A percentile compares a stretch with the other conserved stretches of the same genome.
These are phyloP conservation scores for Caenorhabditis sp. DNA, from an alignment of 2,888 invertebrate species.

Conservation along the genomic window DNA sequence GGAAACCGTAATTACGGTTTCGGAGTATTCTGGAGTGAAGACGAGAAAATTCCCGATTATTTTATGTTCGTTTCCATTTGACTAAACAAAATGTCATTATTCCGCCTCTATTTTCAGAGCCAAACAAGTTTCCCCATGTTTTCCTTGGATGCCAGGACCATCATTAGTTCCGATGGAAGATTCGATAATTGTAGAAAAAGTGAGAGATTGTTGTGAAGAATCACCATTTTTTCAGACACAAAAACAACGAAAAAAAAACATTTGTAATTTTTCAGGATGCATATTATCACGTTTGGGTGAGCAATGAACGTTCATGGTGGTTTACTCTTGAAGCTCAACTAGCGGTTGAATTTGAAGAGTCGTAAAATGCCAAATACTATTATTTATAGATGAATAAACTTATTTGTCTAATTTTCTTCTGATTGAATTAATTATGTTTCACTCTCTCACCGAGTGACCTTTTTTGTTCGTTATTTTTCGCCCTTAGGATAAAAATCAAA, in stretches of 20 bases:
- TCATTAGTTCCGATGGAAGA: slow-evolving; percentile 57
- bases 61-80: slow-evolving; percentile 22
- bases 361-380: background rate
- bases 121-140: slow-evolving; percentile 49
- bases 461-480: background rate
- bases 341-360: slow-evolving; percentile 15
- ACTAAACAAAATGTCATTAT: background rate
- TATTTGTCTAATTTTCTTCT: background rate
- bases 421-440: background rate
- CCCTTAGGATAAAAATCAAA: too few species aligned
- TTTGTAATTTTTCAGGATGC: slow-evolving; percentile 43
- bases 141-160: slow-evolving; percentile 65
- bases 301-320: slow-evolving; percentile 64
- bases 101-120: slow-evolving; percentile 32
- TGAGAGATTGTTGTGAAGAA: background rate
- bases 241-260: background rate
- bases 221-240: too few species aligned
- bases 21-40: slow-evolving; percentile 43
- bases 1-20: slow-evolving; percentile 49
- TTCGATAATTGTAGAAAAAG: slow-evolving; percentile 32
- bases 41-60: slow-evolving; percentile 34
- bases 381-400: background rate
- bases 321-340: slow-evolving; percentile 44
- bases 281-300: slow-evolving; percentile 61
- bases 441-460: background rate